These are phyloP conservation scores for Papilio demoleus DNA, from an alignment of 2,888 invertebrate species.

Conservation along the genomic window DNA sequence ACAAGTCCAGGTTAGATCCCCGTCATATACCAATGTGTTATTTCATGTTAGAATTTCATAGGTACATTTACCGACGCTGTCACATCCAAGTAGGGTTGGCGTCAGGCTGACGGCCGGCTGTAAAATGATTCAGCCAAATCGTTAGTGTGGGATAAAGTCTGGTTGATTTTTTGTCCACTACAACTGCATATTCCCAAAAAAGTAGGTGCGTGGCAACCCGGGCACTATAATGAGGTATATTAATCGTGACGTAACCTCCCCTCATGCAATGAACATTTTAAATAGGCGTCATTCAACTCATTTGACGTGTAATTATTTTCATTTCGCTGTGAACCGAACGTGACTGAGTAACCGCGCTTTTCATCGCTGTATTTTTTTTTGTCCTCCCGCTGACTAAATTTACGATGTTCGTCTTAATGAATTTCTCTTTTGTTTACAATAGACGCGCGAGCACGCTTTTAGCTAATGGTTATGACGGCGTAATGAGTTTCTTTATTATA, in stretches of 20 bases:
- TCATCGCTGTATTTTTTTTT: slow-evolving; percentile 55
- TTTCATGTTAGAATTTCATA: too few species aligned
- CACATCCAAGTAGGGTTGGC: too few species aligned
- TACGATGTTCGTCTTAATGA: slow-evolving; percentile 30
- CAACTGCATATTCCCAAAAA: slow-evolving; percentile 20
- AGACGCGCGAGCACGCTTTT: slow-evolving; percentile 23
- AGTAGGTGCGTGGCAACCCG: slow-evolving; percentile 34
- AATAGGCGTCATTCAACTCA: slow-evolving; percentile 73
- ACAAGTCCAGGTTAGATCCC: too few species aligned
- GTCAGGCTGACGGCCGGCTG: too few species aligned
- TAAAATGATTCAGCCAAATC: too few species aligned
- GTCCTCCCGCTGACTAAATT: slow-evolving; percentile 58
- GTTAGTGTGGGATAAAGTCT: too few species aligned
- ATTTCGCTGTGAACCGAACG: slow-evolving; percentile 63
- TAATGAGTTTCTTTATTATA: slow-evolving; percentile 24
- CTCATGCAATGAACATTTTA: slow-evolving; percentile 57
- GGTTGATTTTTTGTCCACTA: too few species aligned
- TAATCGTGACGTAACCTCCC: slow-evolving; percentile 56
- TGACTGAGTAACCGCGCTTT: slow-evolving; percentile 49
- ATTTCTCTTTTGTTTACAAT: slow-evolving; percentile 25
- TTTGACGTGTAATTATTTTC: slow-evolving; percentile 76
- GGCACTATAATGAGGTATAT: slow-evolving; percentile 52
- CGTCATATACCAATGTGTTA: too few species aligned
- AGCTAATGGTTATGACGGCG: slow-evolving; percentile 24
- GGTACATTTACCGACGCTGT: too few species aligned